Base-by-base conservation (phyloP, 2,113 vertebrate species). In the Muscicapa adusta region DNA sequence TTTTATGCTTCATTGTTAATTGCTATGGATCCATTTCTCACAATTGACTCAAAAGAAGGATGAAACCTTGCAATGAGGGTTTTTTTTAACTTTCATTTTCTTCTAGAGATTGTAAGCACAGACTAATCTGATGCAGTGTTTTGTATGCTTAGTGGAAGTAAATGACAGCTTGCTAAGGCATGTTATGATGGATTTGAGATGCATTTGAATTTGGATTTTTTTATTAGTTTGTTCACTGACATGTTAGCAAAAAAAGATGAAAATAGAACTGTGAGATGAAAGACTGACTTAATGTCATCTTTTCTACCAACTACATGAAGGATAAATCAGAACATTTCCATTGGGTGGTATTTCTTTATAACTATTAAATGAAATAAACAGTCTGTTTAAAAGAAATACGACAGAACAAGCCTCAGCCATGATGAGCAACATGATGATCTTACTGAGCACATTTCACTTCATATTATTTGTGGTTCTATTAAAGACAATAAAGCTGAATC, bases 281-380 rank as follows among this genome's bases (percentile, higher is more conserved):
- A 91, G 88, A 45, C 81, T 48, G 33, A 63, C 40, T 94, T 91
- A 91, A 76, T 74, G 71, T 29, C 68, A 78, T 89, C 80, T 51
- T 71, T 57, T 78, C 38, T 93, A 45, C 65, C 48, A 75, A 9
- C 36, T 88, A 75, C 68, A 92, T 76, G 65, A 77, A 91, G 47
- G 79, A 87, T 86, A 93, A 91, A 94, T 90, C 61, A 70, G n/a
- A 57, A 19, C 56, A 88, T 94, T 78, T 67, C 91, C 22, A 38
- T 74, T 65, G 25, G 48, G 42, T 62, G 14, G 4, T 34, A 62
- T 89, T 89, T 87, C 40, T 83, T 88, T 87, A 34, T 78, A n/a
- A 51, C 51, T 61, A 57, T 56, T 38, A 91, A 94, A 94, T 77
- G 47, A 91, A 97, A 88, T 89, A 95, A 94, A 78, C 47, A 43